Evolutionary conservation across 23 tunicate genomes (phyloP).

Genomic region (Phallusia fumigata): DNA sequence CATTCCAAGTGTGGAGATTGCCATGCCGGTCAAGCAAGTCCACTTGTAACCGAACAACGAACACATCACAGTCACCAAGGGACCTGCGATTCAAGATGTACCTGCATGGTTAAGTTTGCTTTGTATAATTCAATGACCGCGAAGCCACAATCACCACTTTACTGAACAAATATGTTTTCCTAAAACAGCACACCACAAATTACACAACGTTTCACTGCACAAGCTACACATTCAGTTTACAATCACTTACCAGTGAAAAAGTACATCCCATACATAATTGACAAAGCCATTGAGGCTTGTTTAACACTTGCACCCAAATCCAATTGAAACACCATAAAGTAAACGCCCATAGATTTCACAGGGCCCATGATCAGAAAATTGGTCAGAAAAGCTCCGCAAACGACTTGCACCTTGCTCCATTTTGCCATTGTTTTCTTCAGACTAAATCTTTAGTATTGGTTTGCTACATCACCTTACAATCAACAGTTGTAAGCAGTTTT

Average conservation of each 20-base stretch:
- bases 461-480: background rate
- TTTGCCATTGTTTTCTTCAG: background rate
- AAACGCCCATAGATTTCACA: conserved; percentile 29
- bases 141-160: too few relatives aligned
- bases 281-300: conserved; percentile 28
- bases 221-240: too few relatives aligned
- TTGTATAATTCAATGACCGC: background rate
- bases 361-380: conserved; percentile 32
- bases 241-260: conserved; percentile 30
- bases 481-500: too few relatives aligned
- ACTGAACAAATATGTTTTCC: too few relatives aligned
- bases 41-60: conserved; percentile 41
- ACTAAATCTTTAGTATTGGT: background rate
- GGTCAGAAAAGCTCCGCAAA: conserved; percentile 20
- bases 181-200: too few relatives aligned
- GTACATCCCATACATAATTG: conserved; percentile 28
- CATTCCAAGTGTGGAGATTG: conserved; percentile 19
- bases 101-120: background rate
- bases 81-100: conserved; percentile 29
- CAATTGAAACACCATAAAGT: conserved; percentile 31
- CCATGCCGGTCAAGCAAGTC: conserved; percentile 28
- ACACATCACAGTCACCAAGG: conserved; percentile 28
- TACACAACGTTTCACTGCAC: too few relatives aligned
- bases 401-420: background rate
- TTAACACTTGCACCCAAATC: conserved; percentile 33